These are phyloP conservation scores for Morus bassanus DNA, from an alignment of 2,797 vertebrate genomes.

Conservation along the genomic window DNA sequence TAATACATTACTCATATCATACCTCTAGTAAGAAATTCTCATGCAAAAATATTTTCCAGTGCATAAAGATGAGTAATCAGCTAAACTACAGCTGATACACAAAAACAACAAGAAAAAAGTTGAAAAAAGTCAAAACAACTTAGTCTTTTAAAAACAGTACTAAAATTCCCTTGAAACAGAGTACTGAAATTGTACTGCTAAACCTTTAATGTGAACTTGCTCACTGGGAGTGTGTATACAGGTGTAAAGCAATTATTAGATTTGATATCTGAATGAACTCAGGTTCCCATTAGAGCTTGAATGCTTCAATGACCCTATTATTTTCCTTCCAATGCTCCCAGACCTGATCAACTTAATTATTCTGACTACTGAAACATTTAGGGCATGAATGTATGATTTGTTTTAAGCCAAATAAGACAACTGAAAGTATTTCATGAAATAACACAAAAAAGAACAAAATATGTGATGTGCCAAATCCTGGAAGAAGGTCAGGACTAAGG, in stretches of 20 bases:
- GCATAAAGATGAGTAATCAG: neutral
- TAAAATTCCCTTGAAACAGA: neutral
- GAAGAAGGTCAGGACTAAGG: conserved; percentile 41
- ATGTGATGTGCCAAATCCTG: neutral
- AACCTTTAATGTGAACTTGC: conserved; percentile 66
- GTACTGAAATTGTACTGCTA: conserved; percentile 34
- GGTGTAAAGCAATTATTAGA: conserved; percentile 80
- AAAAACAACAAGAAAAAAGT: neutral
- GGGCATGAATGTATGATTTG: conserved; percentile 72
- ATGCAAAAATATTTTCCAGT: neutral
- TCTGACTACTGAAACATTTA: conserved; percentile 76
- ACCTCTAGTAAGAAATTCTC: neutral
- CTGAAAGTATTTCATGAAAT: conserved; percentile 55
- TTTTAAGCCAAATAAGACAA: conserved; percentile 72
- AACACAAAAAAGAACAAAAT: conserved; percentile 9
- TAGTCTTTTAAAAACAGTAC: conserved; percentile 12
- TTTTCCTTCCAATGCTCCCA: conserved; percentile 73
- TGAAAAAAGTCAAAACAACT: neutral
- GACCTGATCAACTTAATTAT: conserved; percentile 80
- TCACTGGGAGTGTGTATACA: conserved; percentile 68
- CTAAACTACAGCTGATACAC: neutral
- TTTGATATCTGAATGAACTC: conserved; percentile 76
- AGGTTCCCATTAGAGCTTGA: conserved; percentile 74
- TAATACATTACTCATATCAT: neutral
- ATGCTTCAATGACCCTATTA: conserved; percentile 76